Evolutionary conservation across 2,888 invertebrate species (phyloP).

Genomic region (Agonopterix arenella): DNA sequence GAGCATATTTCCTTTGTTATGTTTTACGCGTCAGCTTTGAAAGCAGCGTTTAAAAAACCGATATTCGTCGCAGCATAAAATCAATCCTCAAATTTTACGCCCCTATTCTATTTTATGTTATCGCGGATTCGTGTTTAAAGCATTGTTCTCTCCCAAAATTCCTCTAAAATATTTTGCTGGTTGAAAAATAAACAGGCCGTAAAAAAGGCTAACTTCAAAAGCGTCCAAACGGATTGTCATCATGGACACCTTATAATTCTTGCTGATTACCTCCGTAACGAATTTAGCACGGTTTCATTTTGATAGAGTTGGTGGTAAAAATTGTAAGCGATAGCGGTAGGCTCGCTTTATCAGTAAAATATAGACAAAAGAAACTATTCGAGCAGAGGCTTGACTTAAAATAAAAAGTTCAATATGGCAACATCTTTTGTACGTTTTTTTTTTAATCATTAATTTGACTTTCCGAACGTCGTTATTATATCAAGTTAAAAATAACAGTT

Average conservation of each 20-base stretch:
- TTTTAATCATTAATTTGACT: too few relatives aligned
- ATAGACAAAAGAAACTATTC: too few relatives aligned
- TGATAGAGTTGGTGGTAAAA: conserved; percentile 7
- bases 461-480: too few relatives aligned
- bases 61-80: conserved; percentile 2
- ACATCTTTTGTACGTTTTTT: too few relatives aligned
- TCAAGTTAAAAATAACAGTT: too few relatives aligned
- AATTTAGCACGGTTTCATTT: conserved; percentile 27
- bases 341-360: too few relatives aligned
- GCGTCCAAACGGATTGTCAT: conserved; percentile 22
- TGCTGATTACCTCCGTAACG: conserved; percentile 34
- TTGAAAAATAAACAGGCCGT: conserved; percentile 25
- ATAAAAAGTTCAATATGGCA: too few relatives aligned
- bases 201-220: conserved; percentile 16
- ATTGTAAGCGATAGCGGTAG: conserved; percentile 2
- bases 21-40: too few relatives aligned
- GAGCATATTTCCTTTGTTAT: too few relatives aligned
- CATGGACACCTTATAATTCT: conserved; percentile 38
- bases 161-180: not conserved
- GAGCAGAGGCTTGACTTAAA: too few relatives aligned
- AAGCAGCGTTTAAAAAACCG: too few relatives aligned
- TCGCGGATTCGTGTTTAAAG: conserved; percentile 8
- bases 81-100: conserved; percentile 5
- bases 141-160: conserved; percentile 4
- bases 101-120: conserved; percentile 6